Base-by-base conservation (phyloP, 2,113 vertebrate species). In the Pachypanchax playfairii region DNA sequence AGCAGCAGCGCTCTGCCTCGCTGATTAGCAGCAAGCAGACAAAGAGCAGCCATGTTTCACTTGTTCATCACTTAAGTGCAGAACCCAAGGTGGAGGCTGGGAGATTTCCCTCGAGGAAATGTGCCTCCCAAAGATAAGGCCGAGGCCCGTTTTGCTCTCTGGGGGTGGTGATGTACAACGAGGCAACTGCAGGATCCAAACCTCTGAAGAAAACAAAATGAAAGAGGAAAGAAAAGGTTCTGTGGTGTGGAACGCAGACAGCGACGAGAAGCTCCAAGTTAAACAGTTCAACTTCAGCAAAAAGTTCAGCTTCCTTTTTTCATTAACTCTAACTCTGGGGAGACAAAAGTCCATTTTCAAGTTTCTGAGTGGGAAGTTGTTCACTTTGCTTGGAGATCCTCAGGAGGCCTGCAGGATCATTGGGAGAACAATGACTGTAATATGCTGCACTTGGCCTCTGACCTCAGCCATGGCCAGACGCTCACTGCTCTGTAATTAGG, bases 21-120 rank as follows among this genome's bases (percentile, higher is more conserved):
- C 70, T 87, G 86, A 88, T 89, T 83, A 87, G 84, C 62, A 42
- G 74, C 28, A 39, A 47, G 65, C 78, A 76, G 77, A 88, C 82
- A 88, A 88, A 86, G 77, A 77, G 59, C 73, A 54, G 80, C 80
- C 85, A 61, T 86, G 85, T 86, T 86, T 70, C 73, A 84, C 77
- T 87, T 84, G 84, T 84, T 87, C 88, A 74, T 87, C 83, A 85
- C 81, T 80, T 85, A 82, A 85, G 86, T 38, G 73, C 77, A 78
- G 81, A 79, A 64, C 75, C 69, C 84, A 83, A 89, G 88, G 88
- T 89, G 88, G 77, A 80, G 67, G 68, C 50, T 57, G 75, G 51
- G 70, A 85, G 84, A 88, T 89, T 88, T 87, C 88, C 85, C 88
- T 53, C 2, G 64, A 66, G 85, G 46, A 81, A 84, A 88, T 85